A percentile compares a stretch with the other conserved stretches of the same genome.
Conservation (phyloP, 2,797 vertebrate species). For the Spea hammondii region DNA sequence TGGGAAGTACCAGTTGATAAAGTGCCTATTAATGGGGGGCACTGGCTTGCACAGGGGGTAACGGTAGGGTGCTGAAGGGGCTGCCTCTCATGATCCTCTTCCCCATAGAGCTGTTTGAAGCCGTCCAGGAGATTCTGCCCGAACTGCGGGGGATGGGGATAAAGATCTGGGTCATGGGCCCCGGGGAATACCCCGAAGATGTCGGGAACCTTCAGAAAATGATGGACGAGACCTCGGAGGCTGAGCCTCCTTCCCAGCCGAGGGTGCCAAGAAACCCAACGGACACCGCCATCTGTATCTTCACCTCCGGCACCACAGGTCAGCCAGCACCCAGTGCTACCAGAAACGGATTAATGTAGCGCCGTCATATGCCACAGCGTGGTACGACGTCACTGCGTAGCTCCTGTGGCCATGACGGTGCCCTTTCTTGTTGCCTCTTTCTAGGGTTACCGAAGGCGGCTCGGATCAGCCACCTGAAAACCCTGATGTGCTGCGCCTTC, state of each 20-base stretch:
- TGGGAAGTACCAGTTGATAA: too few species aligned
- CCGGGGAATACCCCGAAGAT: conserved; percentile 51
- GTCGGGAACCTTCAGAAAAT: conserved; percentile 69
- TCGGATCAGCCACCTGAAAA: conserved; percentile 82
- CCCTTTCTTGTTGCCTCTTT: neutral
- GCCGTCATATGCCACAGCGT: neutral
- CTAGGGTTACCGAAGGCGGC: conserved; percentile 90
- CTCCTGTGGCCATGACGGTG: neutral
- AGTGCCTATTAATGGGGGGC: too few species aligned
- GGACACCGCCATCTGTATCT: conserved; percentile 84
- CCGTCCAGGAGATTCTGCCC: conserved; percentile 73
- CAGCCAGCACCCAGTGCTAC: conserved; percentile 8
- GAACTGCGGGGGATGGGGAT: conserved; percentile 70
- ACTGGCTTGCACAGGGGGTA: too few species aligned
- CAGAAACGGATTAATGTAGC: neutral
- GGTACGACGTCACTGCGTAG: neutral
- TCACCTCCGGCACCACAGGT: conserved; percentile 93
- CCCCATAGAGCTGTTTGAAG: conserved; percentile 70
- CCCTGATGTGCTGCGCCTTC: conserved; percentile 78
- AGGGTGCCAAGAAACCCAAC: conserved; percentile 66
- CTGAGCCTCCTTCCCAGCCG: conserved; percentile 65
- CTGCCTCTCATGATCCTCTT: too few species aligned
- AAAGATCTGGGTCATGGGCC: conserved; percentile 76
- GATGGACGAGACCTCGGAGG: conserved; percentile 66
- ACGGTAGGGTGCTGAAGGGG: too few species aligned